These are phyloP conservation scores for Gallinago nigripennis DNA, from an alignment of 2,797 vertebrate genomes.

Conservation along the genomic window DNA sequence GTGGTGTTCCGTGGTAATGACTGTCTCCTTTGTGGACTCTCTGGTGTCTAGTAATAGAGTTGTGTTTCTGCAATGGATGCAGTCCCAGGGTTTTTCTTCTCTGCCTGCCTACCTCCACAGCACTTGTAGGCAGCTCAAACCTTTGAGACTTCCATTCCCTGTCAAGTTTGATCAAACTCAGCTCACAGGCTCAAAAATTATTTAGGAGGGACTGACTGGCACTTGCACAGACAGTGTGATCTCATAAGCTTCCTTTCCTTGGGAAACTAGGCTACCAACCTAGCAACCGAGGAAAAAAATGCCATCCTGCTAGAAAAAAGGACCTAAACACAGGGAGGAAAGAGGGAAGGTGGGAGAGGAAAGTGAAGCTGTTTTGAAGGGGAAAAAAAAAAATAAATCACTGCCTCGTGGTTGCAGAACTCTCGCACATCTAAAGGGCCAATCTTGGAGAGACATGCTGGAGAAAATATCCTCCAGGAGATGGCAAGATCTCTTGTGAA, in stretches of 20 bases:
- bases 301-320: not conserved
- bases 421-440: not conserved
- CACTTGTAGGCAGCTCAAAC: not conserved
- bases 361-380: not conserved
- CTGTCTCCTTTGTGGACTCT: not conserved
- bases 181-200: constrained; percentile 26
- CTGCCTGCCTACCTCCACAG: not conserved
- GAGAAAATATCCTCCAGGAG: not conserved
- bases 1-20: not conserved
- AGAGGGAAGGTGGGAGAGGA: constrained; percentile 15
- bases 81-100: not conserved
- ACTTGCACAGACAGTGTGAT: constrained; percentile 51
- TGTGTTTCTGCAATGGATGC: not conserved
- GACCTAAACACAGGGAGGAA: not conserved
- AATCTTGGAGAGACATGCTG: not conserved
- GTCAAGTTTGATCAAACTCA: constrained; percentile 15
- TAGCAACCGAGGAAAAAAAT: not conserved
- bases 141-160: not conserved
- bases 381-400: not conserved
- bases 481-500: not conserved
- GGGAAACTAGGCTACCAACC: constrained; percentile 47
- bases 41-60: not conserved
- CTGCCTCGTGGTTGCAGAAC: not conserved
- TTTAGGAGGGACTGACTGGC: constrained; percentile 34
- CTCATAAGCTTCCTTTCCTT: constrained; percentile 27